Evolutionary conservation across 2,797 vertebrate genomes (phyloP), one percentile per base, ranked within the genome.

Genomic region (Sebastes elongatus): DNA sequence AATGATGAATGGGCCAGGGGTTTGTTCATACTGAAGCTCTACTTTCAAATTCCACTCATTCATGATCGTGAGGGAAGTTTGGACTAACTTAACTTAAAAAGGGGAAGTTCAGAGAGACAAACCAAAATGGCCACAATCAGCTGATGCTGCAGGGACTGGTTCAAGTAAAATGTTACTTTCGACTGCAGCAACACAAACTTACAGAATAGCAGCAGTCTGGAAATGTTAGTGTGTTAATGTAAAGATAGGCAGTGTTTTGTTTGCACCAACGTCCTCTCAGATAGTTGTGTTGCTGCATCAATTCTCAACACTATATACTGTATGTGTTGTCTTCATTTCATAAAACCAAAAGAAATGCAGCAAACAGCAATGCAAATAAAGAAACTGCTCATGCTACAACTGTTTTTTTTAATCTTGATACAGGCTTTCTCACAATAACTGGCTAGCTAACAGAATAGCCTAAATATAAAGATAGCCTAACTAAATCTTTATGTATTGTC

Each of bases 11-110:
- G 70, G 71, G 59, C 32, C 60, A 57, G 42, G 67, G 60, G 67
- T 74, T 73, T 78, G 71, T 64, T 86, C 74, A 82, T 65, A 52
- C 23, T 82, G 73, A 33, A 53, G 78, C 57, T 76, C 57, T 65
- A 72, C 71, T 86, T 86, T 81, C 75, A 74, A 69, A 88, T 78
- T 74, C 71, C 74, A 71, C 64, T 80, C 82, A 88, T 85, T 90
- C 78, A 86, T 84, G 76, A 72, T 82, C 4, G 7, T 61, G 32
- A 76, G 73, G 72, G 61, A 83, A 63, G 60, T 75, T 67, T 33
- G 57, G 46, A 80, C 9, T 4, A 57, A 61, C 53, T 27, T 18
- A 27, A 56, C 38, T 56, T n/a, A 69, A 80, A 89, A 85, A 86
- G 60, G 35, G 81, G 81, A 88, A 78, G 71, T 82, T 80, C 20